phyloP scores from a whole-genome alignment of 2,113 vertebrate species.

The Heptranchias perlo region DNA sequence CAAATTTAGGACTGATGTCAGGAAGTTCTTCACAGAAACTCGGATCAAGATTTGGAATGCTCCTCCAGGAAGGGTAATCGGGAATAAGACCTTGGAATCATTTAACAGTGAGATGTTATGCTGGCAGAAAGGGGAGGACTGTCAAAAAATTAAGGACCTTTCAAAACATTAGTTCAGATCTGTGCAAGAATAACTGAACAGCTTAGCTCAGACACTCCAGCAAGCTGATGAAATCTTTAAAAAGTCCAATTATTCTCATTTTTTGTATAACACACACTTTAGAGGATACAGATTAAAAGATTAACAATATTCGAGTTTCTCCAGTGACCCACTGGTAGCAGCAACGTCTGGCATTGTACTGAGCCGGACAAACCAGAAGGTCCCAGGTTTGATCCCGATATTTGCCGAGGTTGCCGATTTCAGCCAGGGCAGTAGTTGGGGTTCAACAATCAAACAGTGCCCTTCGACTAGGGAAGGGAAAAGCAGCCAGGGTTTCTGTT shows the following conservation, averaged over 20 bases:
- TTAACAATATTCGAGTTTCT: not conserved
- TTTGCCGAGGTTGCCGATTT: too few species aligned
- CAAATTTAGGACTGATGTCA: too few species aligned
- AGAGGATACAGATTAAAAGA: not conserved
- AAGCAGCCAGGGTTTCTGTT: too few species aligned
- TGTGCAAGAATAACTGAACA: not conserved
- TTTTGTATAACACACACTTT: not conserved
- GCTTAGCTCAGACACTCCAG: not conserved
- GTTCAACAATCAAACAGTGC: too few species aligned
- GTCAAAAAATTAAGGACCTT: not conserved
- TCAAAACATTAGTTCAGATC: not conserved
- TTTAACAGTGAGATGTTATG: not conserved
- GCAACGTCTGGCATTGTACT: not conserved
- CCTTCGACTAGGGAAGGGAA: too few species aligned
- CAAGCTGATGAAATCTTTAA: not conserved
- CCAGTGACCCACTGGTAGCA: too few species aligned
- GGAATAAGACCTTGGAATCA: not conserved
- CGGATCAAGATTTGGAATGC: not conserved
- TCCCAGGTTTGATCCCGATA: too few species aligned
- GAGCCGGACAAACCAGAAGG: too few species aligned
- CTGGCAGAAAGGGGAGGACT: not conserved
- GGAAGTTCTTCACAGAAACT: not conserved
- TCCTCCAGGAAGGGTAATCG: not conserved
- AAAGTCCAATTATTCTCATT: not conserved
- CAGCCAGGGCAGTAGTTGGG: too few species aligned